Base-by-base conservation (phyloP, 2,888 invertebrate genomes). In the Rambutsinella grinnellia region DNA sequence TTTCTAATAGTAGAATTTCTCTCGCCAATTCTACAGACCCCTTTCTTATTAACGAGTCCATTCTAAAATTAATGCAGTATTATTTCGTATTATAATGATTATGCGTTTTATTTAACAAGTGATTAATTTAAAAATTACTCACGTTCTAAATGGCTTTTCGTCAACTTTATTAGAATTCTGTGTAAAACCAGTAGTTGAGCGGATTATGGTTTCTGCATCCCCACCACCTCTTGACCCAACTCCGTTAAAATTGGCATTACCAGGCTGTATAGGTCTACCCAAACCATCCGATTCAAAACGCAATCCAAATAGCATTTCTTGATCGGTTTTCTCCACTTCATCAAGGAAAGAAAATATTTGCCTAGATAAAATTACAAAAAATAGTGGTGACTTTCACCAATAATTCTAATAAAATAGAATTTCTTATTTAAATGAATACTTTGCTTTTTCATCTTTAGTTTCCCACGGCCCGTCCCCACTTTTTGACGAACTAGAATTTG, bases 291-390 rank as follows among this genome's bases (percentile, higher is more conserved):
- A 27, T 8, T 74, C 74, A 74, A 74, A 79, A 2, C 70, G 71
- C 15, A 79, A 58, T 3, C 75, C 75, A 56, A 83, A 81, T 2
- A 82, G 61, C 3, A 77, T 81, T 54, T 82, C 82, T 36, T 81
- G 67, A 61, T 83, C 83, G 2, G 81, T 74, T 74, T 89, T 89
- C 61, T 92, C 92, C 0, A 91, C 90, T 85, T 91, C 90, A 84
- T 92, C 92, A 78, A 92, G 85, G 85, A 90, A 92, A 66, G 90
- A 89, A 62, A 91, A 88, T 82, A 92, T 90, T 85, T 91, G 90
- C 58, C 82, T 82, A 46, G 24, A 75, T 56, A 10, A 24, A 13
- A 69, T 24, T 15, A 47, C 19, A 13, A 44, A 13, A 19, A n/a
- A 6, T 5, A 10, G 17, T 46, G n/a, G 21, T 51, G 36, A 13